Evolutionary conservation across 1,140 invertebrate species (phyloP), one percentile per base, ranked within the genome.

Genomic region (Arctopsyche grandis): DNA sequence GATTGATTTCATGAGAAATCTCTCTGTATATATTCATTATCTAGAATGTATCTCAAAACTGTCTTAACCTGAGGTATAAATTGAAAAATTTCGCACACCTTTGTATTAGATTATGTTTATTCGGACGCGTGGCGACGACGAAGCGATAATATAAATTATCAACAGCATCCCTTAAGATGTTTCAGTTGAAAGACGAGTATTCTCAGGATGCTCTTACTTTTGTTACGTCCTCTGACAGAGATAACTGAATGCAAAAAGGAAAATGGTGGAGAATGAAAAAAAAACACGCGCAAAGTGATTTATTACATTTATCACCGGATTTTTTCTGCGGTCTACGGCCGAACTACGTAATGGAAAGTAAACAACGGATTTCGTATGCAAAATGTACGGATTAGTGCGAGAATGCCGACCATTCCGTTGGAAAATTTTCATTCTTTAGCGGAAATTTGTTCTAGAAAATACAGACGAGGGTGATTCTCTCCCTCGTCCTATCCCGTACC

Each of bases 281-380:
- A 60, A 60, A 60, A 22, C 21, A 21, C 48, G 16, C n/a, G 58
- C 58, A 60, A 52, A 12, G 58, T 21, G 58, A 60, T 60, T 60
- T 60, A 60, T 60, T 60, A 60, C 58, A 60, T 60, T 60, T 60
- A 16, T 60, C 58, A 60, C n/a, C 58, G 21, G 58, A 3, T 60
- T 60, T 60, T 16, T 60, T 60, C 4, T 60, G 58, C 58, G 58
- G 58, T 60, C 58, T 19, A 4, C 58, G 58, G 4, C 58, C 10
- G n/a, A 60, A 60, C 58, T 60, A 60, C 58, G 58, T 22, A 22
- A 22, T 22, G 58, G 58, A 21, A 60, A 60, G 58, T 60, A 60
- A 21, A 60, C 58, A 60, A 60, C 21, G 58, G 58, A 60, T 60
- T 60, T 60, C n/a, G 58, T 60, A 60, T 60, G 58, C 58, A 60